A percentile compares a stretch with the other conserved stretches of the same genome.
Conservation (phyloP, 1,140 invertebrate species). For the Drosophila pallidifrons region DNA sequence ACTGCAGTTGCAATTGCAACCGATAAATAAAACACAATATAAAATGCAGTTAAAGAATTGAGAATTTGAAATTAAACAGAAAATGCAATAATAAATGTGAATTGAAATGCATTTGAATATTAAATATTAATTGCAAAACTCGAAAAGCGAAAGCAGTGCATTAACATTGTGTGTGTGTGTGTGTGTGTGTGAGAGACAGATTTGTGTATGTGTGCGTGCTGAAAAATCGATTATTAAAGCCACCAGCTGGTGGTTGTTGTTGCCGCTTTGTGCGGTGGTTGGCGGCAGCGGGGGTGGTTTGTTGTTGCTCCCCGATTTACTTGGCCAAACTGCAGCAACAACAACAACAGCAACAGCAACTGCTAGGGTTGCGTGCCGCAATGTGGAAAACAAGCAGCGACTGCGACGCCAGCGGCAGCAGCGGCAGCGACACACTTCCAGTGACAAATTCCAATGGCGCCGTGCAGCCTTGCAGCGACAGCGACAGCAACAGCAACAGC, state of each 20-base stretch:
- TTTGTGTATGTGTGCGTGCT: conserved; percentile 61
- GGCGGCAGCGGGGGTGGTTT: conserved; percentile 45
- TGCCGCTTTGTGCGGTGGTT: conserved; percentile 36
- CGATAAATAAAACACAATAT: conserved; percentile 1
- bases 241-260: conserved; percentile 74
- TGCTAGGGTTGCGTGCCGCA: conserved; percentile 72
- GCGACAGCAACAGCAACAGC: conserved; percentile 48
- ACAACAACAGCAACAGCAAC: conserved; percentile 12
- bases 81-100: background rate
- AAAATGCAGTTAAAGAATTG: background rate
- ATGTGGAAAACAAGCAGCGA: conserved; percentile 62
- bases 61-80: background rate
- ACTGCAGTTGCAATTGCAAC: conserved; percentile 13
- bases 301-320: conserved; percentile 47
- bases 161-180: conserved; percentile 22
- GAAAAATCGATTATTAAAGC: conserved; percentile 82
- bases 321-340: conserved; percentile 27
- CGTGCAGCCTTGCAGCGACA: conserved; percentile 69
- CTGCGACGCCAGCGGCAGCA: conserved; percentile 13
- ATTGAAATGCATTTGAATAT: background rate
- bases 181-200: conserved; percentile 41
- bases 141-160: conserved; percentile 48
- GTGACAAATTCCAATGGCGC: conserved; percentile 72
- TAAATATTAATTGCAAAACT: background rate
- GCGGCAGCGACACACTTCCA: conserved; percentile 78